Evolutionary conservation across 37 sponge, comb jelly and placozoan genomes (phyloP).

Genomic region (Chondrilla cf. caribensis): DNA sequence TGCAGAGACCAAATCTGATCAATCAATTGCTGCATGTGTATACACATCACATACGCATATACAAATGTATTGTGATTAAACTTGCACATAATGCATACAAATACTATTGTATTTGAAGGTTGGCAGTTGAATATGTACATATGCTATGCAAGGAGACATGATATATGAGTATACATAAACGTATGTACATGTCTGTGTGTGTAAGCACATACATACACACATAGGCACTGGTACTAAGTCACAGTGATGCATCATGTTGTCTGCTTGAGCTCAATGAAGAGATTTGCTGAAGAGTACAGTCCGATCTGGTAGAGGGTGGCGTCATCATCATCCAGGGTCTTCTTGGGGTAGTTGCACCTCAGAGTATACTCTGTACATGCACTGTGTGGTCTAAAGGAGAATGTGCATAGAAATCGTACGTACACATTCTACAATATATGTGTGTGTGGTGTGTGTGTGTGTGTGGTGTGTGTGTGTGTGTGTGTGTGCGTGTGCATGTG

Average conservation of each 20-base stretch:
- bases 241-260: too few species aligned
- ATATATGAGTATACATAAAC: not conserved
- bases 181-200: not conserved
- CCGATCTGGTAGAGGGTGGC: conserved; percentile 50
- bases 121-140: too few species aligned
- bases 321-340: conserved; percentile 12
- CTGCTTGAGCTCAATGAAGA: conserved; percentile 35
- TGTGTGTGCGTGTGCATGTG: not conserved
- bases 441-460: not conserved
- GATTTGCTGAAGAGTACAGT: conserved; percentile 47
- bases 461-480: not conserved
- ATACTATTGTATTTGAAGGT: too few species aligned
- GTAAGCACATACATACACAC: too few species aligned
- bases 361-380: not conserved
- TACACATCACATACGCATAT: too few species aligned
- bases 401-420: not conserved
- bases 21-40: too few species aligned
- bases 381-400: not conserved
- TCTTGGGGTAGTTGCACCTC: conserved; percentile 17
- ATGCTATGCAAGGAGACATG: not conserved
- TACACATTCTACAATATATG: not conserved
- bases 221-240: too few species aligned
- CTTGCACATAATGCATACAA: too few species aligned
- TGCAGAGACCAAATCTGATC: too few species aligned
- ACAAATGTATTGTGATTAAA: too few species aligned